Evolutionary conservation across 2,888 invertebrate species (phyloP).

Genomic region (Xestobium rufovillosum): DNA sequence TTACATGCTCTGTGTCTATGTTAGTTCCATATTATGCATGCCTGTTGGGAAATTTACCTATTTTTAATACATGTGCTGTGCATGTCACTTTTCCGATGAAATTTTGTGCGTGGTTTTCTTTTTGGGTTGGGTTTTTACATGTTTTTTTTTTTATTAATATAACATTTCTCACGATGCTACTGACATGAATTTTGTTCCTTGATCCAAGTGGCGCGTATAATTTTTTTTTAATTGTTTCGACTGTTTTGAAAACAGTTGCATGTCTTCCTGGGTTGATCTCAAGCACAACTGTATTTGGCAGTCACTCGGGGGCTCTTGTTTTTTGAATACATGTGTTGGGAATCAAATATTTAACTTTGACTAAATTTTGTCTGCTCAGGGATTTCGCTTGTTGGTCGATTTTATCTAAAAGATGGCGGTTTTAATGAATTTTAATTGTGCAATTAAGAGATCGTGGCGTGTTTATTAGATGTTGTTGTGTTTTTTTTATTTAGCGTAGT

Average conservation of each 20-base stretch:
- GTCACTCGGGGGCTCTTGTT: not conserved
- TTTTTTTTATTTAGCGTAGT: no score
- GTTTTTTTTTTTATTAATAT: conserved; percentile 20
- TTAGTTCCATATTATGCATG: conserved; percentile 37
- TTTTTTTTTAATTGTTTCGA: conserved; percentile 10
- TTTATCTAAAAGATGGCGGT: no score
- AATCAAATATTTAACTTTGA: conserved; percentile 2
- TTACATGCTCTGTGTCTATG: conserved; percentile 31
- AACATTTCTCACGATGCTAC: conserved; percentile 15
- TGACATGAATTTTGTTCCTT: conserved; percentile 18
- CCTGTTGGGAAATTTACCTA: conserved; percentile 28
- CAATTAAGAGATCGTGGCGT: no score
- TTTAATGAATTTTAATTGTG: no score
- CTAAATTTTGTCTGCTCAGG: no score
- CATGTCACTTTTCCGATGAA: conserved; percentile 26
- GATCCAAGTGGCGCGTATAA: conserved; percentile 13
- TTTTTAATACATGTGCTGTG: conserved; percentile 33
- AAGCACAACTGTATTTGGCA: conserved; percentile 33
- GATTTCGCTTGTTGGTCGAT: not conserved
- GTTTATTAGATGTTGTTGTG: no score
- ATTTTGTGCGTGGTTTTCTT: conserved; percentile 31
- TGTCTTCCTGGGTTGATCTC: conserved; percentile 44
- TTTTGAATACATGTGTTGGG: not conserved
- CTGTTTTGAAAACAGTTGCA: conserved; percentile 11
- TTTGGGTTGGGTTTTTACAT: conserved; percentile 39